Base-by-base conservation (phyloP, 2,888 invertebrate species). In the Chrysopilus asiliformis region DNA sequence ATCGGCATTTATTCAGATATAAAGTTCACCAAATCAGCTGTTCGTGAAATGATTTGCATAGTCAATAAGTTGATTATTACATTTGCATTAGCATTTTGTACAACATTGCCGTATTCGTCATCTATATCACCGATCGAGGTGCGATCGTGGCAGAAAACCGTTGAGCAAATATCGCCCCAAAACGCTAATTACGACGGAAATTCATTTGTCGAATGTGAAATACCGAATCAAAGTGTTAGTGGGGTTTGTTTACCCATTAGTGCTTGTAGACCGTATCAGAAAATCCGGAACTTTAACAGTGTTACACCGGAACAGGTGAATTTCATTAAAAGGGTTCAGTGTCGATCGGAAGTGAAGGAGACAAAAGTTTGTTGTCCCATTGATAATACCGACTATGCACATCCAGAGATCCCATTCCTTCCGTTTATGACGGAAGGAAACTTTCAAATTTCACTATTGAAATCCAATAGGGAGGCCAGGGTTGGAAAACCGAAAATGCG, bases 221-320 rank as follows among this genome's bases (percentile, higher is more conserved):
- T 60, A 45, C 60, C 60, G 28, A 61, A 60, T 41, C 60, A 61
- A 41, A 48, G 50, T 20, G 55, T 54, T 41, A 48, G 47, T 10
- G 62, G 60, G 26, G 36, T 52, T 18, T 61, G 62, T 38, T 40
- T 55, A 15, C 41, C 45, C 40, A 53, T 53, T 12, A 47, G 51
- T 27, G 40, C 49, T 19, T 61, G 60, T 40, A 41, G 45, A 27
- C 55, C 57, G 17, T 60, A 58, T 44, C 41, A 55, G n/a, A 54
- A 53, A 42, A 50, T 60, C 41, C 50, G 54, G 32, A 58, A 55
- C 44, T 45, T 44, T 20, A 45, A 52, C 20, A 50, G 56, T 39
- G 43, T 58, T 29, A 52, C 54, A 12, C 50, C 56, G 29, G 58
- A 57, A 20, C 32, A 22, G 20, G 25, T 39, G n/a, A 32, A 35